Conservation (phyloP, 2,113 vertebrate genomes). For the Ceyx melanurus region DNA sequence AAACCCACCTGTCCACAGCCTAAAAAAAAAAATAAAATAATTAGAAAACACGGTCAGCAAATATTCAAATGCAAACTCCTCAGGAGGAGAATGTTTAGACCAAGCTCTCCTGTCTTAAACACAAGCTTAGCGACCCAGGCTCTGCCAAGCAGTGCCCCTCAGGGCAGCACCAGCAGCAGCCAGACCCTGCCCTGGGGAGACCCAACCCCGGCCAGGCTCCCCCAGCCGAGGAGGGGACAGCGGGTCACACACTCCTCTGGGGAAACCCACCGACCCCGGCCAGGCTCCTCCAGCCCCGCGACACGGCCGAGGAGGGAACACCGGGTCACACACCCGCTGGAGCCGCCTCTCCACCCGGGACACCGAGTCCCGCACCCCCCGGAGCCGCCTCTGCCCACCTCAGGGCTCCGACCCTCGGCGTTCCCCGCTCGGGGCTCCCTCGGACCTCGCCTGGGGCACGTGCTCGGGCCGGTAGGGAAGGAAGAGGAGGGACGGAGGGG, state of each 20-base stretch:
- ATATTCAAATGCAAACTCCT: not conserved
- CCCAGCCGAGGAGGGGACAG: too few species aligned
- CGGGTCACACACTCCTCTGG: not conserved
- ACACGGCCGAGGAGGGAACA: too few species aligned
- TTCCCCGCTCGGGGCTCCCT: not conserved
- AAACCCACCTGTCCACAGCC: not conserved
- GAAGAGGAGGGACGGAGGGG: too few species aligned
- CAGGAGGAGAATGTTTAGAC: accelerated
- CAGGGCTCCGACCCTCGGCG: too few species aligned
- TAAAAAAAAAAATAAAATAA: not conserved
- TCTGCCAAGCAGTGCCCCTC: accelerated
- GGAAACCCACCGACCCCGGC: not conserved
- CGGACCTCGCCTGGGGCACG: not conserved
- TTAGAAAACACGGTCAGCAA: not conserved
- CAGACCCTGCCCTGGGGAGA: not conserved
- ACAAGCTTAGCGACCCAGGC: accelerated
- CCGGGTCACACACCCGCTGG: too few species aligned
- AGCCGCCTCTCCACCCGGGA: too few species aligned
- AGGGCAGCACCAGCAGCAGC: not conserved
- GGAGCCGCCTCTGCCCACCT: too few species aligned
- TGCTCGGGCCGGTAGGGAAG: too few species aligned
- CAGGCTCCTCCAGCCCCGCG: too few species aligned
- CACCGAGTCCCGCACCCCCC: too few species aligned
- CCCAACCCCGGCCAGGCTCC: not conserved
- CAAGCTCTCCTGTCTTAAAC: not conserved